phyloP scores from a whole-genome alignment of 2,888 invertebrate genomes.

The Syritta pipiens region DNA sequence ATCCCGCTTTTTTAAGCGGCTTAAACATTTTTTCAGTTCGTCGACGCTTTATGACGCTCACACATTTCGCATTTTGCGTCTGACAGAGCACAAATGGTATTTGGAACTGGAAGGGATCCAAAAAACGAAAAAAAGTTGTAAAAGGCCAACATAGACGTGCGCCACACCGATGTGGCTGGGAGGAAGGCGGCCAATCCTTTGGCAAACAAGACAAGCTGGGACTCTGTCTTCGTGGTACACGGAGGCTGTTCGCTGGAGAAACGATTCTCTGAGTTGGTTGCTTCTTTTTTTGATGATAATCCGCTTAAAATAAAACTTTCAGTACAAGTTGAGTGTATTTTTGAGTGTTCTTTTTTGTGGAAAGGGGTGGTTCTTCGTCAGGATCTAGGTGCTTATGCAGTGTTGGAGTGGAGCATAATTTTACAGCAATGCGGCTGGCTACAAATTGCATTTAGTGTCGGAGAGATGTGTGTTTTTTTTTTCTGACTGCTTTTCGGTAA shows the following conservation, averaged over 20 bases:
- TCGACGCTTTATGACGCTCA: neutral
- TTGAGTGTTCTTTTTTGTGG: neutral
- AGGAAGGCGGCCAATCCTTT: constrained; percentile 6
- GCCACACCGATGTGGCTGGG: constrained; percentile 7
- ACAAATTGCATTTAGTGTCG: constrained; percentile 51
- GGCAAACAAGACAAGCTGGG: too few relatives aligned
- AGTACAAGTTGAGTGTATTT: constrained; percentile 39
- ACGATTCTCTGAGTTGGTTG: constrained; percentile 8
- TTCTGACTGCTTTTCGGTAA: too few relatives aligned
- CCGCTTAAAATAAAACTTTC: constrained; percentile 58
- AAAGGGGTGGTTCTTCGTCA: too few relatives aligned
- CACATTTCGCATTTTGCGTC: constrained; percentile 42
- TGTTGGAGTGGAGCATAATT: constrained; percentile 12
- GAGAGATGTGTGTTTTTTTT: constrained; percentile 1
- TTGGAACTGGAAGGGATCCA: constrained; percentile 43
- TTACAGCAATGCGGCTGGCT: constrained; percentile 55
- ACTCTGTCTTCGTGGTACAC: too few relatives aligned
- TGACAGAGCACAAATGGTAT: constrained; percentile 28
- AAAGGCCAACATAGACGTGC: neutral
- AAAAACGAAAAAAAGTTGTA: constrained; percentile 1
- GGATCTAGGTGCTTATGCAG: neutral
- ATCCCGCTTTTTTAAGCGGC: constrained; percentile 25
- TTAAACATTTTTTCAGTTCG: constrained; percentile 7
- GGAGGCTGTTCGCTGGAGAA: too few relatives aligned
- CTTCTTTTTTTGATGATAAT: constrained; percentile 37